Evolutionary conservation across 2,797 vertebrate species (phyloP).

Genomic region (Neopelma chrysocephalum): DNA sequence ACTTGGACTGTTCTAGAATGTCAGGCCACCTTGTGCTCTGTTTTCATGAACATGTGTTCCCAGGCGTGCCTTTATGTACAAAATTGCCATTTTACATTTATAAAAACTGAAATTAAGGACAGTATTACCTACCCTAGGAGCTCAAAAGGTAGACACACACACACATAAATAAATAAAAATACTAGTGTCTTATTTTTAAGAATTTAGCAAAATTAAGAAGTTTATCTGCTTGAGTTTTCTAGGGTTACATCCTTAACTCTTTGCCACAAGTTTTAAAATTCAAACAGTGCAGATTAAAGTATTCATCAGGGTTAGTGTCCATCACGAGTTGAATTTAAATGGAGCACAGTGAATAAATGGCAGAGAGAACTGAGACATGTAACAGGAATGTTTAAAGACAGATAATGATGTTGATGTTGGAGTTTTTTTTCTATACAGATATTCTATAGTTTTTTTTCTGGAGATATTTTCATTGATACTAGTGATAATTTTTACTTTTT

Average conservation of each 20-base stretch:
- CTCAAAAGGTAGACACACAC: background rate
- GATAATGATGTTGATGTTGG: background rate
- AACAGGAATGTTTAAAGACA: background rate
- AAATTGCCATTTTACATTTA: background rate
- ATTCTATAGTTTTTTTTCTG: fast-evolving
- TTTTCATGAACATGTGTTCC: background rate
- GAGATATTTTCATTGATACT: background rate
- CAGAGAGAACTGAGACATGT: background rate
- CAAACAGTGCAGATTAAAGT: background rate
- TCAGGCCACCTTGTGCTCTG: background rate
- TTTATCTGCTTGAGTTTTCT: background rate
- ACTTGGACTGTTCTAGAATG: background rate
- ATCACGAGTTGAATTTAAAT: background rate
- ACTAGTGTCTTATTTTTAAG: background rate
- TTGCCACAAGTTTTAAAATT: background rate
- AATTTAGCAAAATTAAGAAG: background rate
- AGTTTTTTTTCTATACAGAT: fast-evolving
- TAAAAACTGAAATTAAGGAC: background rate
- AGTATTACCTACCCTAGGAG: background rate
- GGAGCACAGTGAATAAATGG: background rate
- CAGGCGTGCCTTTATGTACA: background rate
- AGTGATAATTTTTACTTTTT: background rate
- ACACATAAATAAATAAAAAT: background rate
- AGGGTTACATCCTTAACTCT: background rate
- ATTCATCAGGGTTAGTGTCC: background rate